These are phyloP conservation scores for Enteromius argenteus DNA, from an alignment of 2,797 vertebrate species.

Conservation along the genomic window DNA sequence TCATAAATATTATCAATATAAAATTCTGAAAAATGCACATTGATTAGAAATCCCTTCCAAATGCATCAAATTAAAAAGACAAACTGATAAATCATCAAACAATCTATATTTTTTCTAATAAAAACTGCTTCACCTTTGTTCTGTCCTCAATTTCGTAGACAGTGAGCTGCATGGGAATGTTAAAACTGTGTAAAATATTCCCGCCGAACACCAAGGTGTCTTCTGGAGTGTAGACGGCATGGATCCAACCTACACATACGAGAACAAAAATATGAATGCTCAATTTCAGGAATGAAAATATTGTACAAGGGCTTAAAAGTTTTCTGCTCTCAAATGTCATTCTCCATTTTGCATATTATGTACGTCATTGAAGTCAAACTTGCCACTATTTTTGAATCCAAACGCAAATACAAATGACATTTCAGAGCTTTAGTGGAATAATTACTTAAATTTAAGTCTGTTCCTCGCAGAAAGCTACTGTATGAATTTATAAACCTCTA, in stretches of 20 bases:
- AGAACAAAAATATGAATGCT: not conserved
- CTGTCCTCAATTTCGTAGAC: conserved; percentile 97
- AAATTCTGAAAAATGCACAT: not conserved
- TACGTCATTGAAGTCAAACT: not conserved
- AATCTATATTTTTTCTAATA: no score
- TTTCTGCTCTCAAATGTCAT: not conserved
- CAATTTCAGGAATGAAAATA: not conserved
- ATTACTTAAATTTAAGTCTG: not conserved
- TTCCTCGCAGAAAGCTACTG: not conserved
- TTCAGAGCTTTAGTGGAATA: not conserved
- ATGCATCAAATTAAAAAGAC: not conserved
- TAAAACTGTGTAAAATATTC: conserved; percentile 98
- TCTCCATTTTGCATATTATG: not conserved
- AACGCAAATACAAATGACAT: not conserved
- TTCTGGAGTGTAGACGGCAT: conserved; percentile 95
- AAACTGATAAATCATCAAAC: not conserved
- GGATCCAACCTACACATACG: conserved; percentile 89
- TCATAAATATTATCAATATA: not conserved
- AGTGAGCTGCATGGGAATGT: conserved; percentile 98
- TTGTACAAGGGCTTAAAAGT: not conserved
- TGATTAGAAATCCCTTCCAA: not conserved
- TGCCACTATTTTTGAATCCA: not conserved
- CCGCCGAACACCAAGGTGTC: conserved; percentile 97
- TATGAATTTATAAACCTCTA: not conserved
- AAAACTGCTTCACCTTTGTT: conserved; percentile 87